Base-by-base conservation (phyloP, 2,888 invertebrate genomes). In the Sarcophaga caerulescens region DNA sequence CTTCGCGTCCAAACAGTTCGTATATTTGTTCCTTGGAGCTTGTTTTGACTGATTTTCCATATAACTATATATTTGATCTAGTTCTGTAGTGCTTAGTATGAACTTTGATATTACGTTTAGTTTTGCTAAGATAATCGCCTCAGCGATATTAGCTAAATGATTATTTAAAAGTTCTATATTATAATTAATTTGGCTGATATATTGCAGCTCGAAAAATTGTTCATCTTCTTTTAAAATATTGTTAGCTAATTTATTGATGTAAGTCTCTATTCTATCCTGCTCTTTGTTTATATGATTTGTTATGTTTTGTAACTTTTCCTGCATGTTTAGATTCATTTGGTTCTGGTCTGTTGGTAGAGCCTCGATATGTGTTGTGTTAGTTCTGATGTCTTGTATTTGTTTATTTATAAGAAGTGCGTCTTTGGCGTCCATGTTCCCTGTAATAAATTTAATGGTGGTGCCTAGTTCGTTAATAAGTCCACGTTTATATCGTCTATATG, bases 81-180 rank as follows among this genome's bases (percentile, higher is more conserved):
- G 21, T 81, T 87, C 82, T 68, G 23, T 12, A n/a, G 52, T 68
- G 5, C 45, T 76, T 68, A 88, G 35, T 57, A 88, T 85, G 45
- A 82, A 73, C 62, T 87, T 87, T 2, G 87, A 77, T 12, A 87
- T 88, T 23, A 87, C 77, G 63, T 85, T 87, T 70, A 88, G 59
- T 81, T 80, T 81, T 25, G 84, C 81, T 8, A 87, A 47, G 14
- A 87, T 62, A 11, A 88, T 60, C 47, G 85, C 73, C 73, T 85
- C 87, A 12, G 83, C 83, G 66, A 87, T 82, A n/a, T 80, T 60
- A 8, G 23, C 60, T 69, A 85, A 19, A 63, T 85, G 80, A 11
- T 44, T 76, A 21, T 17, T 66, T 63, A 85, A 59, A n/a, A 87
- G 25, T 45, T 85, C 87, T 35, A 88, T 85, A 44, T 86, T 86